Percentiles rank a stretch among this genome's conserved stretches.
Evolutionary conservation across 2,888 invertebrate species (phyloP).

Genomic region (Tetragonula carbonaria): DNA sequence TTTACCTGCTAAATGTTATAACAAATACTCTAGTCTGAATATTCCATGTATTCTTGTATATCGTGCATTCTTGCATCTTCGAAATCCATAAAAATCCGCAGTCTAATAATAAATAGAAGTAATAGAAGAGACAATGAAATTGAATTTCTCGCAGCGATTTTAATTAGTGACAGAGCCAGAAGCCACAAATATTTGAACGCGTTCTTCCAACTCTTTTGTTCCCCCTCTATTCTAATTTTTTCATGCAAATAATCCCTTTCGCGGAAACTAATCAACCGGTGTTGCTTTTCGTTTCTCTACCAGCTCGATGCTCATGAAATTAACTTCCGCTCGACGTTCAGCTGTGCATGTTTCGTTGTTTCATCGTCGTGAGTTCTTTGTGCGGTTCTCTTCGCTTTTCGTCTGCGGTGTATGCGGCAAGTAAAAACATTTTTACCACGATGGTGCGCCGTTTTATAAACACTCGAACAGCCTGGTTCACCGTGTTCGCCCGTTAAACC

Average conservation of each 20-base stretch:
- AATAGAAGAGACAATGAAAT: too few relatives aligned
- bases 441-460: conserved; percentile 2
- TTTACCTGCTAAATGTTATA: too few relatives aligned
- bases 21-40: too few relatives aligned
- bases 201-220: neutral
- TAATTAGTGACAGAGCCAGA: too few relatives aligned
- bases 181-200: too few relatives aligned
- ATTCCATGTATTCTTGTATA: too few relatives aligned
- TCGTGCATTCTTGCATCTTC: too few relatives aligned
- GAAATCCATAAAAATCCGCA: too few relatives aligned
- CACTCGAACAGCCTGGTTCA: neutral
- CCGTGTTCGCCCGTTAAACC: conserved; percentile 18
- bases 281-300: neutral
- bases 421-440: conserved; percentile 15
- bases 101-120: too few relatives aligned
- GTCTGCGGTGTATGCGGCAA: neutral
- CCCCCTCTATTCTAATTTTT: too few relatives aligned
- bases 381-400: neutral
- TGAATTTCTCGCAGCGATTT: too few relatives aligned
- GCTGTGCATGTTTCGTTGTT: neutral
- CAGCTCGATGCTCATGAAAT: neutral
- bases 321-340: neutral
- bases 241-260: neutral
- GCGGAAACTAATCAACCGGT: neutral
- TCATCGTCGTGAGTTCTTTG: neutral